Evolutionary conservation across 1,140 invertebrate genomes (phyloP), one percentile per base, ranked within the genome.

Genomic region (Prorops nasuta): DNA sequence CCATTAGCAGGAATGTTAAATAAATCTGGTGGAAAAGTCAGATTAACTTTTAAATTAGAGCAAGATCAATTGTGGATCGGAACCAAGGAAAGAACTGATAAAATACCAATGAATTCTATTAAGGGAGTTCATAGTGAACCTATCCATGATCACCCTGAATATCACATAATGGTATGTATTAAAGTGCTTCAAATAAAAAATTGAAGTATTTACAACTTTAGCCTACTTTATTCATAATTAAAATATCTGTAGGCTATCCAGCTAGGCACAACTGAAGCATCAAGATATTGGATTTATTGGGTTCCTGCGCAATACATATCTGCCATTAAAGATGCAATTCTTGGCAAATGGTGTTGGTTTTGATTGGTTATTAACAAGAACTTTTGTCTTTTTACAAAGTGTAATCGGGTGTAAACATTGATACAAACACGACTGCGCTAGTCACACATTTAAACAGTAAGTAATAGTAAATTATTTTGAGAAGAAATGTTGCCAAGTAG

Each of bases 281-380:
- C 90, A 20, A 78, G 89, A 54, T 94, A 94, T 78, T 96, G 91
- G 91, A 85, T 96, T 39, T 96, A 96, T 76, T 96, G 93, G 93
- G 91, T 96, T 32, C 94, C 94, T 35, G 91, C 91, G 19, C 89
- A 92, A 68, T 96, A 94, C 73, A 84, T 94, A 48, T 88, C 92
- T 64, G 90, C 93, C 45, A 94, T 96, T 63, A 95, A 94, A 81
- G 91, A 94, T 66, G 87, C 91, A 42, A 86, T 95, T 54, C 81
- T 95, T 28, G 92, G 92, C 43, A 91, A 91, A 64, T 94, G 90
- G 90, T 88, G 90, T 69, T 87, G 86, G 64, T 90, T 90, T 73
- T 91, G 76, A 82, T 75, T 49, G 28, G 64, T 36, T 48, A 45
- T 49, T 21, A 21, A 39, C 49, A 48, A 41, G 56, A 53, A 38